A percentile compares a stretch with the other conserved stretches of the same genome.
Conservation (phyloP, 2,888 invertebrate species). For the Diarsia brunnea region DNA sequence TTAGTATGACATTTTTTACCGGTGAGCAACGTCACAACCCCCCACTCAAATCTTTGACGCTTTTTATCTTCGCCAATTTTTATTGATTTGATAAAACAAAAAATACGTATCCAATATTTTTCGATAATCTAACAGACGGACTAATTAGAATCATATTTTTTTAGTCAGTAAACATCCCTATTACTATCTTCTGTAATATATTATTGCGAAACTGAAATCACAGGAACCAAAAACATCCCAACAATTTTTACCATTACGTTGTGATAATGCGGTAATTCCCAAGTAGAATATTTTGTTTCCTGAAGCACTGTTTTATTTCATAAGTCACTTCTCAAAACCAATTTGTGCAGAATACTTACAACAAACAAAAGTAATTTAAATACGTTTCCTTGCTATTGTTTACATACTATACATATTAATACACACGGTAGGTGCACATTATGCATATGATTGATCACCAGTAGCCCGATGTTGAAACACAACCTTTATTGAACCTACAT, state of each 20-base stretch:
- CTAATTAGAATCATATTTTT: no score
- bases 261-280: not conserved
- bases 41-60: no score
- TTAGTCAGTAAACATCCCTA: no score
- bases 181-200: not conserved
- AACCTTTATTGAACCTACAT: constrained; percentile 73
- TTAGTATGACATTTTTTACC: no score
- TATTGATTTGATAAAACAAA: no score
- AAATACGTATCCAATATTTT: no score
- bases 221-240: not conserved
- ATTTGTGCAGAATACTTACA: not conserved
- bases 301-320: not conserved
- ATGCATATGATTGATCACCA: constrained; percentile 73
- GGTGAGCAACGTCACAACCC: no score
- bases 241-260: not conserved
- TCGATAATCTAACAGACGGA: no score
- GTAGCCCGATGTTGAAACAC: constrained; percentile 76
- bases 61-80: no score
- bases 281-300: not conserved
- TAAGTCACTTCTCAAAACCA: not conserved
- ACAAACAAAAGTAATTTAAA: not conserved
- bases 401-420: constrained; percentile 35
- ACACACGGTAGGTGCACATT: constrained; percentile 33
- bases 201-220: not conserved
- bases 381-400: constrained; percentile 25